phyloP scores from a whole-genome alignment of 2,797 vertebrate genomes.

The Micropoecilia bifurca region DNA sequence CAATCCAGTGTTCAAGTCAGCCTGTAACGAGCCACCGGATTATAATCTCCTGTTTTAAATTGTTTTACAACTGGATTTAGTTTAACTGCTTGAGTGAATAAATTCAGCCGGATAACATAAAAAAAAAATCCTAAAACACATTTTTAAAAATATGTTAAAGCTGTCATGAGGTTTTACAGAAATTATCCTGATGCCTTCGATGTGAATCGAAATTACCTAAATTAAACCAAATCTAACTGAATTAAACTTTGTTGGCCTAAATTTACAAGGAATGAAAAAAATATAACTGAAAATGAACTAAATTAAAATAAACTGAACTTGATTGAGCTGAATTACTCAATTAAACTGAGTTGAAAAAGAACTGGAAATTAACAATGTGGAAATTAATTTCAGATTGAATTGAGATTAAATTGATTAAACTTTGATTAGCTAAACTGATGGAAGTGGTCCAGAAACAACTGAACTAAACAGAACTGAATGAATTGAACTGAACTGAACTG shows the following conservation, averaged over 20 bases:
- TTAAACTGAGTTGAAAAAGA: neutral
- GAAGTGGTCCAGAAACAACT: neutral
- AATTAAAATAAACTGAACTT: neutral
- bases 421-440: neutral
- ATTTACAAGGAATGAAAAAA: neutral
- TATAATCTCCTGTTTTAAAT: neutral
- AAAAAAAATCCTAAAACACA: neutral
- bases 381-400: neutral
- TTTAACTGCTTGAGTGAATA: neutral
- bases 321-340: neutral
- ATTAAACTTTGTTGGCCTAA: neutral
- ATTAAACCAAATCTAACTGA: neutral
- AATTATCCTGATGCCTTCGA: too few species aligned
- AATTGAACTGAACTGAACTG: neutral
- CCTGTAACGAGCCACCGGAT: neutral
- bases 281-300: neutral
- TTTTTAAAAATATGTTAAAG: too few species aligned
- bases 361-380: neutral
- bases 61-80: neutral
- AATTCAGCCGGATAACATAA: neutral
- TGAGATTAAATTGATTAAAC: neutral
- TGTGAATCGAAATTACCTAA: neutral
- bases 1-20: neutral
- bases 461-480: neutral
- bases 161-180: neutral